Evolutionary conservation across 1,140 invertebrate species (phyloP).

Genomic region (Leptinotarsa undecemlineata): DNA sequence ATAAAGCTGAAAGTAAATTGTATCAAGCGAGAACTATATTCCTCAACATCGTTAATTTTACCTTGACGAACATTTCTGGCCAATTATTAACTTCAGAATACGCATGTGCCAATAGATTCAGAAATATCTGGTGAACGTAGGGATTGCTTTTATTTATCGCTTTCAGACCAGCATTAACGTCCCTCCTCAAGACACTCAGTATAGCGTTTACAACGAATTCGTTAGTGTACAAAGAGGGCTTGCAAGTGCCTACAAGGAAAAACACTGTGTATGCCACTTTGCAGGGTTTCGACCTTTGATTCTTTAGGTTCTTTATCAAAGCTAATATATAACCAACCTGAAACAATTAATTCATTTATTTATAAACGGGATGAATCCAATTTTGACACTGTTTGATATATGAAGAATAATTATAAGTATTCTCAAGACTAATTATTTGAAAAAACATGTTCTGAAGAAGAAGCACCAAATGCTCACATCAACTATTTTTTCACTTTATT

Average conservation of each 20-base stretch:
- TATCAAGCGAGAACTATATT: background rate
- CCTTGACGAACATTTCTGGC: conserved; percentile 79
- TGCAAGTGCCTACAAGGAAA: conserved; percentile 80
- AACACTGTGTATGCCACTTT: conserved; percentile 75
- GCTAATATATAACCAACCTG: conserved; percentile 59
- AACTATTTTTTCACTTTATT: no score
- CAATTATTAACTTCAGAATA: conserved; percentile 77
- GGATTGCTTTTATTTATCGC: conserved; percentile 80
- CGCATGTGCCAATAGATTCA: conserved; percentile 82
- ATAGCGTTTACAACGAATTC: conserved; percentile 81
- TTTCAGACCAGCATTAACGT: conserved; percentile 68
- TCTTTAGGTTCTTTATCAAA: conserved; percentile 68
- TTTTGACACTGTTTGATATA: no score
- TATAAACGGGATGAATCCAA: no score
- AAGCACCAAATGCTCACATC: no score
- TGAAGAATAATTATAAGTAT: no score
- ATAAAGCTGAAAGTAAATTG: conserved; percentile 69
- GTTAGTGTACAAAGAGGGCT: conserved; percentile 76
- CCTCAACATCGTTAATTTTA: conserved; percentile 45
- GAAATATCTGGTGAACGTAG: conserved; percentile 80
- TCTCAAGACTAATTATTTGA: no score
- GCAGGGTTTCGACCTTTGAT: conserved; percentile 78
- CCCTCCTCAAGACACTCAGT: conserved; percentile 80
- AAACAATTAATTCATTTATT: conserved; percentile 29
- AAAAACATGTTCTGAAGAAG: no score